Conservation (phyloP, 2,888 invertebrate genomes). For the Pandemis corylana region DNA sequence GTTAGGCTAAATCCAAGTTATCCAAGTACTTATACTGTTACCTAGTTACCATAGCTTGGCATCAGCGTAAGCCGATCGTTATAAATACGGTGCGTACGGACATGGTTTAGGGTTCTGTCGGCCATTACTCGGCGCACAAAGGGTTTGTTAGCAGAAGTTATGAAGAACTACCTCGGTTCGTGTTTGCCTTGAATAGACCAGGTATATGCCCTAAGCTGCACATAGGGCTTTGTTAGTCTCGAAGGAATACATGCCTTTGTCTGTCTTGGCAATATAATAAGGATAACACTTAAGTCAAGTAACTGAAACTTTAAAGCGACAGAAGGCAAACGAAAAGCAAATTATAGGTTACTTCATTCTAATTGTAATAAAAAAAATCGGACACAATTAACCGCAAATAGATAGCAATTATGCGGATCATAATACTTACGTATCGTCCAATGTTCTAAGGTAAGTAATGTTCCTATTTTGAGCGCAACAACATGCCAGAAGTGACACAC, state of each 20-base stretch:
- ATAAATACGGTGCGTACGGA: constrained; percentile 77
- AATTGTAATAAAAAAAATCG: too few relatives aligned
- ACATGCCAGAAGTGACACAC: too few relatives aligned
- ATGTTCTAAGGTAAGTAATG: too few relatives aligned
- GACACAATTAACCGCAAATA: too few relatives aligned
- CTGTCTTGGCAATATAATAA: background rate
- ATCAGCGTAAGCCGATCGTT: constrained; percentile 51
- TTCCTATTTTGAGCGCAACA: too few relatives aligned
- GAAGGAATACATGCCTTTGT: constrained; percentile 5
- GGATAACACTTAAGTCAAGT: background rate
- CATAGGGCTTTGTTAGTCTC: constrained; percentile 10
- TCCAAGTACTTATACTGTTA: background rate
- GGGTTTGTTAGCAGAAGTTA: constrained; percentile 83
- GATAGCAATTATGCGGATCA: too few relatives aligned
- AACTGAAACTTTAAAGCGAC: too few relatives aligned
- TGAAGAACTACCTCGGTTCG: constrained; percentile 67
- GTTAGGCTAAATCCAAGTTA: background rate
- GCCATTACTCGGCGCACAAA: constrained; percentile 71
- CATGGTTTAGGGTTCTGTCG: constrained; percentile 73
- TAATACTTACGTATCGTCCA: too few relatives aligned
- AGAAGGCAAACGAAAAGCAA: too few relatives aligned
- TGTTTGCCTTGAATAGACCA: constrained; percentile 65
- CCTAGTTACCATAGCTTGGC: background rate
- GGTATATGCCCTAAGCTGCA: constrained; percentile 22
- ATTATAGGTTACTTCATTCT: too few relatives aligned